Evolutionary conservation across 2,113 vertebrate species (phyloP), one percentile per base, ranked within the genome.

Genomic region (Xenus cinereus): DNA sequence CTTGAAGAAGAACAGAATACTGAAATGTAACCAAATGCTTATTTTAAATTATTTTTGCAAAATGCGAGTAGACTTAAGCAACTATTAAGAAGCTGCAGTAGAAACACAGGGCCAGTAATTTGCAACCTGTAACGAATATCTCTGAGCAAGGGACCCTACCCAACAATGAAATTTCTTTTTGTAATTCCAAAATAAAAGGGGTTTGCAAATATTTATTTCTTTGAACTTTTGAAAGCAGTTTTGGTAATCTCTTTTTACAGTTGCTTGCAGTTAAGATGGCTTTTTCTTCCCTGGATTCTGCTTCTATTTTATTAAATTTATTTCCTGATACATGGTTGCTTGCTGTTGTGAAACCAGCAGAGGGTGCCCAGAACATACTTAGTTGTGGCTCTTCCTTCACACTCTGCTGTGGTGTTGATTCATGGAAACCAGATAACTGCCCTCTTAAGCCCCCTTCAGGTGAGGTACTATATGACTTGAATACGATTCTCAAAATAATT

Each of bases 301-400:
- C 50, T 83, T 46, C 6, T 18, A 4, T 26, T 62, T 72, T 33
- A 21, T 53, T 45, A 14, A 17, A 30, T 51, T 7, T 45, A 2
- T 94, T 63, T 84, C 50, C 18, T 4, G 12, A 72, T 60, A 23
- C 3, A 6, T 18, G 66, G 8, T 46, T 81, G 60, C 75, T 60
- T 48, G 56, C 50, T 78, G 76, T 79, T 81, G 80, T 66, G 84
- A 69, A 22, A n/a, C 96, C 96, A 92, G 95, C 84, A 96, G 97
- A 93, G 96, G 96, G 96, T 63, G 95, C 95, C 27, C 88, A 56
- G 56, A 39, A 14, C 63, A 3, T 12, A 9, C 3, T 2, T 14
- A 53, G 51, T 59, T 2, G 2, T 20, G 23, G 72, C 37, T 74
- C 28, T 43, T 69, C 51, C 26, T 57, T 66, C 37, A 7, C 19